These are phyloP conservation scores for Cantharis flavilabris DNA, from an alignment of 2,888 invertebrate genomes.

Conservation along the genomic window DNA sequence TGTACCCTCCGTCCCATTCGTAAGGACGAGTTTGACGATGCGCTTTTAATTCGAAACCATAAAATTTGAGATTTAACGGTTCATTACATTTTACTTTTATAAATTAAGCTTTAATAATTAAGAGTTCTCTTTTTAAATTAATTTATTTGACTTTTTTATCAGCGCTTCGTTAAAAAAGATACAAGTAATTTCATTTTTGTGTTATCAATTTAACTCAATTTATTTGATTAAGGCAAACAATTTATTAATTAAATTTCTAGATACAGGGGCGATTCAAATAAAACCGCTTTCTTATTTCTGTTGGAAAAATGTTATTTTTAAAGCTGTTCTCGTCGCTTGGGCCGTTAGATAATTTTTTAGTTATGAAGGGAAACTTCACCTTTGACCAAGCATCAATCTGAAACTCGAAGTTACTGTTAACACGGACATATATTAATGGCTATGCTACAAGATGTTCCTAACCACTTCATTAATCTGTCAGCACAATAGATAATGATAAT, in stretches of 20 bases:
- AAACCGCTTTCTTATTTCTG: neutral
- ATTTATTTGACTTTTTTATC: neutral
- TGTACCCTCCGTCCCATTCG: too few relatives aligned
- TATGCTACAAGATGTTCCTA: constrained; percentile 33
- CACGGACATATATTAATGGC: constrained; percentile 36
- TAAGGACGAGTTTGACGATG: neutral
- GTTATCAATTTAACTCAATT: neutral
- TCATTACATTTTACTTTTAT: neutral
- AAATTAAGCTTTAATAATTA: neutral
- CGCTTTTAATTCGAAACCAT: neutral
- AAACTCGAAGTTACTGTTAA: constrained; percentile 31
- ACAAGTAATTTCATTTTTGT: neutral
- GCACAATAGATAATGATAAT: constrained; percentile 35
- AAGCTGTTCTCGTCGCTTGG: neutral
- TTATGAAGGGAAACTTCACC: constrained; percentile 8
- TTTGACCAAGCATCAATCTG: constrained; percentile 35
- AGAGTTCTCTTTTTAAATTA: neutral
- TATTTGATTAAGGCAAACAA: neutral
- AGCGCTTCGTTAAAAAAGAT: neutral
- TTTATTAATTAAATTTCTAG: neutral
- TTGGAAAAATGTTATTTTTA: neutral
- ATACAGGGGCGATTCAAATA: neutral
- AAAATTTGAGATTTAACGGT: neutral
- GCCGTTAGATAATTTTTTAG: neutral
- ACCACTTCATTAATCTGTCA: constrained; percentile 38